Percentiles rank a stretch among this genome's conserved stretches.
These are phyloP conservation scores for Tetranychus piercei DNA, from an alignment of 2,888 invertebrate species.

Conservation along the genomic window DNA sequence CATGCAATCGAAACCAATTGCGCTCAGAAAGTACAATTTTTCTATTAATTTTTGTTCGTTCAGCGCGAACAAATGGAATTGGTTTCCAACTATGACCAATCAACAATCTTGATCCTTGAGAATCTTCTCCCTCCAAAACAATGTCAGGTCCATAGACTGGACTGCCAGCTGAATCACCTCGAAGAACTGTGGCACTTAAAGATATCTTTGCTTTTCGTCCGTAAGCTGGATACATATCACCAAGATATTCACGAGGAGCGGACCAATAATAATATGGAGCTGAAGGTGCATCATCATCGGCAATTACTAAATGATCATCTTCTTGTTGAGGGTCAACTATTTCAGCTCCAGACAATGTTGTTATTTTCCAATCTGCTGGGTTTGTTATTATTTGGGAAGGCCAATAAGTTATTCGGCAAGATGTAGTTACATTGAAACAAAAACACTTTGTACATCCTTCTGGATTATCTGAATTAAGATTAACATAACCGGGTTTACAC, in stretches of 20 bases:
- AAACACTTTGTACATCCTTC: conserved; percentile 48
- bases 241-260: conserved; percentile 56
- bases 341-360: neutral
- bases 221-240: conserved; percentile 58
- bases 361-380: neutral
- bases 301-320: conserved; percentile 22
- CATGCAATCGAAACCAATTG: conserved; percentile 26
- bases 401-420: neutral
- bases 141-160: conserved; percentile 66
- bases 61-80: neutral
- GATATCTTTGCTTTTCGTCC: conserved; percentile 54
- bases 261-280: conserved; percentile 49
- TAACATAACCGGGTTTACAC: conserved; percentile 89
- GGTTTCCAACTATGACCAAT: conserved; percentile 27
- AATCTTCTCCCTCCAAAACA: conserved; percentile 48
- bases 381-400: neutral
- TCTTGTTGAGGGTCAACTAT: neutral
- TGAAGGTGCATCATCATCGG: conserved; percentile 35
- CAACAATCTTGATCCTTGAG: conserved; percentile 5
- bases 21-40: conserved; percentile 27
- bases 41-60: conserved; percentile 20
- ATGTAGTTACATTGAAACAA: neutral
- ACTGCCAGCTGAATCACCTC: conserved; percentile 71
- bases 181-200: conserved; percentile 55
- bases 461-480: conserved; percentile 55